Base-by-base conservation (phyloP, 2,797 vertebrate species). In the Heteromormyrus szaboi region DNA sequence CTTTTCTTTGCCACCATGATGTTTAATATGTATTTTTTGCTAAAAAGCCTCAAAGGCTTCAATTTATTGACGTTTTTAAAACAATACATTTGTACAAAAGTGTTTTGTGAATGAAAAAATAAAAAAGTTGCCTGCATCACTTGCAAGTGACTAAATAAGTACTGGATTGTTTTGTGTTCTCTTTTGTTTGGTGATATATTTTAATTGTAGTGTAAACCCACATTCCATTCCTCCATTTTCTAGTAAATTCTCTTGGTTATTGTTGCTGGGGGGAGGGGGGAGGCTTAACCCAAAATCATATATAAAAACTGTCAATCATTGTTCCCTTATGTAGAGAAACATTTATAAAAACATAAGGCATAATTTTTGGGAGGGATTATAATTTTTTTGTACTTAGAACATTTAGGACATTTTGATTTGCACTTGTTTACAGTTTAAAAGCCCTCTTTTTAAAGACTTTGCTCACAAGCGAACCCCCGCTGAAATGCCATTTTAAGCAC, bases 31-130 rank as follows among this genome's bases (percentile, higher is more conserved):
- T 95, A 90, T 94, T 97, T 96, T 97, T 97, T 97, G 96, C 97
- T 97, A 97, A 97, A 81, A 53, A 85, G 97, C 97, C 98, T 98
- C 93, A 96, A 96, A 97, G 97, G 97, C 97, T 96, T 94, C 97
- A 96, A 96, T 97, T 97, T 95, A 95, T 96, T 96, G 97, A 99
- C 97, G 97, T 98, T 99, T 99, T 98, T 99, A 98, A 97, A 97
- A 59, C 83, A 96, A 96, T 96, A 96, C 97, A 95, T 99, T 99
- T 99, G 98, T 99, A 99, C 97, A 97, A 97, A 97, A 92, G 97
- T 99, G 96, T 97, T 97, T 97, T 96, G 98, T 98, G 96, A 93
- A 97, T 96, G 95, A 29, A 89, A 89, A 92, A 90, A 93, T 93
- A 97, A 97, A 96, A 95, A 96, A 95, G 96, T 97, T 98, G 97